Evolutionary conservation across 2,113 vertebrate genomes (phyloP), one percentile per base, ranked within the genome.

Genomic region (Laticauda colubrina): DNA sequence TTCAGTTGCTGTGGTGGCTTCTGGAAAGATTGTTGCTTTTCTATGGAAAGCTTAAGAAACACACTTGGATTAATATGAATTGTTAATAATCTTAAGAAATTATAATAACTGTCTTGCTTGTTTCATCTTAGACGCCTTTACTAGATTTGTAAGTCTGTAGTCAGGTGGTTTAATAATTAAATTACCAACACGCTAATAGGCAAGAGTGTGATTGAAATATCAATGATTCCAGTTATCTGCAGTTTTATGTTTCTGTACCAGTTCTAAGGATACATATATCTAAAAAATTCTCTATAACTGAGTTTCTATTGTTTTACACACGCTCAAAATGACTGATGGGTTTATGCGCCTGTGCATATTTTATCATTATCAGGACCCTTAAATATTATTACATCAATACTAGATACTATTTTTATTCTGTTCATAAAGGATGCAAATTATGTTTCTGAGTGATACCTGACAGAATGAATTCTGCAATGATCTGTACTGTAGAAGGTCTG

Each of bases 371-470:
- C 26, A 61, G 86, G 2, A 61, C 18, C 34, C 10, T 53, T 64
- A 48, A 51, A 57, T 48, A n/a, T 15, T 43, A n/a, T n/a, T 69
- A 88, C 81, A 57, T 48, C 18, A 59, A 29, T 21, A 29, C 34
- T 43, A 23, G 14, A n/a, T 18, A 6, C 18, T 59, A 54, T 88
- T 14, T 20, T 86, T 61, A 5, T 3, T 9, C 88, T 51, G 88
- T 7, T 94, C 93, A 93, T 89, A 48, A 91, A 21, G 18, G 87
- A 43, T 2, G 85, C 53, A 1, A 94, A 55, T 95, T 93, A 39
- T 87, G 91, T 94, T 95, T 69, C 18, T 75, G 53, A 93, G 7
- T 7, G 4, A 20, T 26, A 54, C 81, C 6, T 20, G n/a, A 8
- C 64, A 88, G 93, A 56, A 61, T 55, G 23, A 93, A 29, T 89